Base-by-base conservation (phyloP, 2,888 invertebrate genomes). In the Atethmia centrago region DNA sequence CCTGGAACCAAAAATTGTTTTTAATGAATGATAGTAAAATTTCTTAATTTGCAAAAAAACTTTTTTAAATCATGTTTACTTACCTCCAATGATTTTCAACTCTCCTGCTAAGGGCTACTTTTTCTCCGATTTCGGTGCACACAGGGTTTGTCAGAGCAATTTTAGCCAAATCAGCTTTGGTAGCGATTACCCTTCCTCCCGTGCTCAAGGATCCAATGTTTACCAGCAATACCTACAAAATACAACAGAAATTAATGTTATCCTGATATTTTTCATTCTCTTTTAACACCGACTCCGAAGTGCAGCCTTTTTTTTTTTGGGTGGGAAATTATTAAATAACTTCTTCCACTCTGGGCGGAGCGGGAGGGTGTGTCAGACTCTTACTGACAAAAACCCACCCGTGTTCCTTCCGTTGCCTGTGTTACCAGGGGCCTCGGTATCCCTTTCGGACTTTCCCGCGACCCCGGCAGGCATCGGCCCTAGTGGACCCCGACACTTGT, bases 11-110 rank as follows among this genome's bases (percentile, higher is more conserved):
- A 69, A 61, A 56, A 64, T 31, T 72, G 12, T 58, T 58, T 42
- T 5, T 47, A 47, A 3, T 64, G 58, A 45, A 59, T 5, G 12
- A 53, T 49, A 61, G 53, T 61, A 74, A 59, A 63, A 47, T 36
- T 40, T 71, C 16, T 49, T 58, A 40, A 42, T 53, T 31, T 61
- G 49, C 10, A 16, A 45, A 25, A 42, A 25, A 53, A 25, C 51
- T 28, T 16, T 28, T 28, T 40, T 51, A 28, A 56, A 25, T 62
- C 19, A 59, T 64, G 21, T 40, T 55, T 28, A 90, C 95, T 94
- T 94, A 98, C 98, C 99, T 98, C 99, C 99, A 99, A 97, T 99
- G 99, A 94, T 99, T 99, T 91, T 99, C 99, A 58, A 99, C 99
- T 96, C 99, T 98, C 92, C 99, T 97, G 93, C 99, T 99, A 63